phyloP scores from a whole-genome alignment of 2,113 vertebrate species.

The Holacanthus passer region DNA sequence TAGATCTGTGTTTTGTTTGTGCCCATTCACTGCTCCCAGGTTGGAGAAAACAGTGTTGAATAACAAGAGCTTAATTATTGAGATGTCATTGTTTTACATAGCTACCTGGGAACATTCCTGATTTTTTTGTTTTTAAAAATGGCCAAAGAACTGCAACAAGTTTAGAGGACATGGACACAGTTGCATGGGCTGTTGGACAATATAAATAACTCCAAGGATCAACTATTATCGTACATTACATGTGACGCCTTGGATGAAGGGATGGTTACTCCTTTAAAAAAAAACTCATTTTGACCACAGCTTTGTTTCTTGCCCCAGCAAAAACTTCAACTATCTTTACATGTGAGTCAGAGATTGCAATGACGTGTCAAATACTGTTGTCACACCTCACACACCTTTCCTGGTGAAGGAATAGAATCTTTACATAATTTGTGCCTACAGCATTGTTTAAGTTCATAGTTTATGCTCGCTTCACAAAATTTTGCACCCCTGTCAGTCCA shows the following conservation, averaged over 20 bases:
- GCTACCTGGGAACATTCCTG: too few relatives aligned
- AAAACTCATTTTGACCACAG: neutral
- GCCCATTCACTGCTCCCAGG: neutral
- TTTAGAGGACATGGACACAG: neutral
- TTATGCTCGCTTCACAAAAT: slow-evolving; percentile 62
- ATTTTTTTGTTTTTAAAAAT: neutral
- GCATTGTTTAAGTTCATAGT: slow-evolving; percentile 17
- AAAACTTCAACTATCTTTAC: neutral
- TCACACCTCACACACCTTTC: slow-evolving; percentile 14
- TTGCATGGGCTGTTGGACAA: too few relatives aligned
- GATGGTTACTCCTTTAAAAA: neutral
- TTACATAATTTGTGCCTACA: neutral
- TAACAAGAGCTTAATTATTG: neutral
- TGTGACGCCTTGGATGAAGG: neutral
- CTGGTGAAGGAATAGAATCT: neutral
- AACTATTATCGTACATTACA: too few relatives aligned
- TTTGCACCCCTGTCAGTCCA: slow-evolving; percentile 1
- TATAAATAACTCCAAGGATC: too few relatives aligned
- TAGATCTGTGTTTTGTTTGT: neutral
- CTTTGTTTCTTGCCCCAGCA: neutral
- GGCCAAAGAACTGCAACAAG: too few relatives aligned
- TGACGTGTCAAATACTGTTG: neutral
- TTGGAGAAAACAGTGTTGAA: neutral
- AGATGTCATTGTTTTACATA: neutral
- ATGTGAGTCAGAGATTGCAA: neutral